Percentiles rank a stretch among this genome's conserved stretches.
Evolutionary conservation across 2,888 invertebrate genomes (phyloP).

Genomic region (Diarsia brunnea): DNA sequence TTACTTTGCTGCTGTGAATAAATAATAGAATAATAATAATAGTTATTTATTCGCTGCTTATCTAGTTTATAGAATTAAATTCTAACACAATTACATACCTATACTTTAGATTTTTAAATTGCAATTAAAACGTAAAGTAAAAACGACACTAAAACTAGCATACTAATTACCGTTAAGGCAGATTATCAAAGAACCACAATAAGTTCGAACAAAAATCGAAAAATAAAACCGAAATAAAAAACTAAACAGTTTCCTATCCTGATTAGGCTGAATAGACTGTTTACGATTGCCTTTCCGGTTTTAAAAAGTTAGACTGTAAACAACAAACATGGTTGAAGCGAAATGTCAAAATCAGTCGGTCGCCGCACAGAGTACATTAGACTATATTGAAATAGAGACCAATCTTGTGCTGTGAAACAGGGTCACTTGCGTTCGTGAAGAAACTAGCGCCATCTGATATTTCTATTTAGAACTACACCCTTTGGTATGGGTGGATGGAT

Average conservation of each 20-base stretch:
- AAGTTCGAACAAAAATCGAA: slow-evolving; percentile 12
- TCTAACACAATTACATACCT: neutral
- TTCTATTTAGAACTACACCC: too few relatives aligned
- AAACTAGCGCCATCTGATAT: too few relatives aligned
- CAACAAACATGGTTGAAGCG: slow-evolving; percentile 77
- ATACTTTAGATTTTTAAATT: neutral
- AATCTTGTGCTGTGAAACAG: too few relatives aligned
- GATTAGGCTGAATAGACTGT: slow-evolving; percentile 90
- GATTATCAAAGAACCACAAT: slow-evolving; percentile 17
- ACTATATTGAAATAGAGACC: too few relatives aligned
- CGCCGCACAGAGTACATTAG: too few relatives aligned
- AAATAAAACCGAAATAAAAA: slow-evolving; percentile 41
- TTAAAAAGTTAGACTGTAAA: slow-evolving; percentile 80
- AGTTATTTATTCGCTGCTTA: neutral
- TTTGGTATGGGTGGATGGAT: too few relatives aligned
- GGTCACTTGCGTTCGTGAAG: too few relatives aligned
- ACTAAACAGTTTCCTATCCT: slow-evolving; percentile 59
- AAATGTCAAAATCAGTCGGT: slow-evolving; percentile 79
- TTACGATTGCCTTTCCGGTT: slow-evolving; percentile 89
- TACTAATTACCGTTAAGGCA: slow-evolving; percentile 9
- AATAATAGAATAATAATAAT: too few relatives aligned
- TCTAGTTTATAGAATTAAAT: neutral
- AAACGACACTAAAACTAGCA: neutral
- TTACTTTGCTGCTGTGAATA: too few relatives aligned
- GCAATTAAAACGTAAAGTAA: neutral